Evolutionary conservation across 2,888 invertebrate species (phyloP).

Genomic region (Arrhopalites spinosus): DNA sequence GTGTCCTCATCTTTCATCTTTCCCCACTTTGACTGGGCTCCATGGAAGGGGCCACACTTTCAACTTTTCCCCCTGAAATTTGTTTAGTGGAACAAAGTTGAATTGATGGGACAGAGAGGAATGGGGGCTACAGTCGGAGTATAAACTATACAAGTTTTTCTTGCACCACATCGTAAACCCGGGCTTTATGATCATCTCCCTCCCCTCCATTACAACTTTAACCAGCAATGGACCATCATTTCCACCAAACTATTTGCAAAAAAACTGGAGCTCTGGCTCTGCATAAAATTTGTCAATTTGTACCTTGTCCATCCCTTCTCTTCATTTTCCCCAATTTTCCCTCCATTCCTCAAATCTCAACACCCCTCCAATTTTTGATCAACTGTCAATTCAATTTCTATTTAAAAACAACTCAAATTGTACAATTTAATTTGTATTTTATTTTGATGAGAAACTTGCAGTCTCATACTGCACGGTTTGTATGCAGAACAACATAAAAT

Average conservation of each 20-base stretch:
- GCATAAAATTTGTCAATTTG: too few relatives aligned
- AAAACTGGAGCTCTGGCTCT: too few relatives aligned
- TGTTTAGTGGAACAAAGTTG: slow-evolving; percentile 53
- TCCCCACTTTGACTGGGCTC: too few relatives aligned
- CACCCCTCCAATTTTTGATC: too few relatives aligned
- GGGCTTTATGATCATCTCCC: background rate
- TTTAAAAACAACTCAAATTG: too few relatives aligned
- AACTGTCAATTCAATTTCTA: too few relatives aligned
- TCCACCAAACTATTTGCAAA: too few relatives aligned
- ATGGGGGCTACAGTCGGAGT: slow-evolving; percentile 36
- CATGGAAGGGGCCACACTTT: slow-evolving; percentile 1
- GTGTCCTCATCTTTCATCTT: slow-evolving; percentile 4
- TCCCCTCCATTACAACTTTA: background rate
- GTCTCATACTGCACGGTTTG: too few relatives aligned
- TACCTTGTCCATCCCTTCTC: background rate
- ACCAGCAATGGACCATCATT: background rate
- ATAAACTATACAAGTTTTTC: slow-evolving; percentile 40
- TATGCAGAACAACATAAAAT: too few relatives aligned
- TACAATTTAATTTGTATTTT: too few relatives aligned
- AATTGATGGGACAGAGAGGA: slow-evolving; percentile 46
- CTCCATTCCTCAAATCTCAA: background rate
- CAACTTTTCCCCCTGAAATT: slow-evolving; percentile 47
- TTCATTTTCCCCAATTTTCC: background rate
- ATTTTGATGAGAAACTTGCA: too few relatives aligned
- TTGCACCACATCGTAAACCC: background rate